These are phyloP conservation scores for Coreoperca whiteheadi DNA, from an alignment of 2,113 vertebrate species.

Conservation along the genomic window DNA sequence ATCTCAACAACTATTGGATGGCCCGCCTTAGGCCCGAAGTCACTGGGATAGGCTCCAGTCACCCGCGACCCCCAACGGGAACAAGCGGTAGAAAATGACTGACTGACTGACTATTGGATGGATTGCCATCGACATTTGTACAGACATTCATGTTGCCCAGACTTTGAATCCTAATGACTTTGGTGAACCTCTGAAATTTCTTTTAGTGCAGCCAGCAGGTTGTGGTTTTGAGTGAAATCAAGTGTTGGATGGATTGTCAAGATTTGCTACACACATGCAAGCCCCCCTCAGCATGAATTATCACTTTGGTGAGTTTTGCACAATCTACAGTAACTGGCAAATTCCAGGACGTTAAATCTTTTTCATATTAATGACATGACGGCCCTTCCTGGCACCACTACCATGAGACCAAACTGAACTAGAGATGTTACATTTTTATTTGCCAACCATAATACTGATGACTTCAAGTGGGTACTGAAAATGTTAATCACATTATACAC, in stretches of 20 bases:
- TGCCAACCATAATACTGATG: conserved; percentile 2
- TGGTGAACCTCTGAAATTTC: too few relatives aligned
- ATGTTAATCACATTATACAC: conserved; percentile 20
- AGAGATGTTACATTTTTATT: neutral
- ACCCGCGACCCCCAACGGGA: too few relatives aligned
- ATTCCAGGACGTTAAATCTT: neutral
- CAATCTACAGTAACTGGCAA: too few relatives aligned
- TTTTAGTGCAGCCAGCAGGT: too few relatives aligned
- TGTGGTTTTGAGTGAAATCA: neutral
- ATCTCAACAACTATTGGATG: too few relatives aligned
- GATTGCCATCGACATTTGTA: too few relatives aligned
- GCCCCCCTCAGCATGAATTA: neutral
- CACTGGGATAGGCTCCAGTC: too few relatives aligned
- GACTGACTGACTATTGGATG: too few relatives aligned
- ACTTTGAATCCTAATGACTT: too few relatives aligned
- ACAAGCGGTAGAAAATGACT: too few relatives aligned
- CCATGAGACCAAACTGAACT: neutral
- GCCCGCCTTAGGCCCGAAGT: too few relatives aligned
- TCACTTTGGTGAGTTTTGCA: neutral
- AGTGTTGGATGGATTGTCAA: neutral
- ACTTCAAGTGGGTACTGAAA: conserved; percentile 3
- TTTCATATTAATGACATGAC: neutral
- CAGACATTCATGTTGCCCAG: too few relatives aligned
- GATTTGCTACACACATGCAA: neutral
- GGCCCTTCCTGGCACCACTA: neutral